Evolutionary conservation across 2,888 invertebrate species (phyloP).

Genomic region (Platycheirus rosarum): DNA sequence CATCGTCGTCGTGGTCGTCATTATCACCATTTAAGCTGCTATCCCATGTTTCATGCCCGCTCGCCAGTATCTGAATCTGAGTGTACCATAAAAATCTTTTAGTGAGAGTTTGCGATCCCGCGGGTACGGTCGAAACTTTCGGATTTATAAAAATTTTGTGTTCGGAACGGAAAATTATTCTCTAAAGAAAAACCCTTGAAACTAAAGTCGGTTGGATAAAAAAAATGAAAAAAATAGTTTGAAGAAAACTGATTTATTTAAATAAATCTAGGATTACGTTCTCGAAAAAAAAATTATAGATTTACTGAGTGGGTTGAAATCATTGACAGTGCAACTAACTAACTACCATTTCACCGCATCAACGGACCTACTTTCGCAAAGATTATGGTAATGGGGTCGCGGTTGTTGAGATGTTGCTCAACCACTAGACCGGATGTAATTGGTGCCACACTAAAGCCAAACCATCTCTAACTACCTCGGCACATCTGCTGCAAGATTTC

Average conservation of each 20-base stretch:
- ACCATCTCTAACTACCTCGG: background rate
- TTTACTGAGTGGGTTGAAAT: conserved; percentile 21
- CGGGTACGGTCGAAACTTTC: conserved; percentile 82
- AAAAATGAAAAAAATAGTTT: conserved; percentile 8
- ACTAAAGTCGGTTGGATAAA: background rate
- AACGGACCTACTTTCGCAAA: conserved; percentile 13
- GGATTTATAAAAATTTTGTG: conserved; percentile 74
- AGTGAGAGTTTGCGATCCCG: conserved; percentile 83
- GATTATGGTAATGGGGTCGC: conserved; percentile 37
- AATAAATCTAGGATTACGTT: conserved; percentile 40
- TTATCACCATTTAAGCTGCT: conserved; percentile 65
- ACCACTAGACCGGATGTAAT: conserved; percentile 59
- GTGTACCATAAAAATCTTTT: conserved; percentile 82
- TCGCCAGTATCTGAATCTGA: conserved; percentile 72
- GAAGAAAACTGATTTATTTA: background rate
- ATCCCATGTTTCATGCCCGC: conserved; percentile 52
- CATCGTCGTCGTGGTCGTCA: conserved; percentile 45
- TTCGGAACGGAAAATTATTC: conserved; percentile 13
- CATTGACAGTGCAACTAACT: conserved; percentile 45
- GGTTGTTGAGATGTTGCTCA: conserved; percentile 30
- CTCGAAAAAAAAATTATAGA: too few relatives aligned
- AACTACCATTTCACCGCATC: too few relatives aligned
- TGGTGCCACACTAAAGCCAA: conserved; percentile 29
- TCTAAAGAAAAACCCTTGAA: background rate
- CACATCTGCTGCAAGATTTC: conserved; percentile 17